These are phyloP conservation scores for Himantopus leucocephalus DNA, from an alignment of 2,113 vertebrate species.

Conservation along the genomic window DNA sequence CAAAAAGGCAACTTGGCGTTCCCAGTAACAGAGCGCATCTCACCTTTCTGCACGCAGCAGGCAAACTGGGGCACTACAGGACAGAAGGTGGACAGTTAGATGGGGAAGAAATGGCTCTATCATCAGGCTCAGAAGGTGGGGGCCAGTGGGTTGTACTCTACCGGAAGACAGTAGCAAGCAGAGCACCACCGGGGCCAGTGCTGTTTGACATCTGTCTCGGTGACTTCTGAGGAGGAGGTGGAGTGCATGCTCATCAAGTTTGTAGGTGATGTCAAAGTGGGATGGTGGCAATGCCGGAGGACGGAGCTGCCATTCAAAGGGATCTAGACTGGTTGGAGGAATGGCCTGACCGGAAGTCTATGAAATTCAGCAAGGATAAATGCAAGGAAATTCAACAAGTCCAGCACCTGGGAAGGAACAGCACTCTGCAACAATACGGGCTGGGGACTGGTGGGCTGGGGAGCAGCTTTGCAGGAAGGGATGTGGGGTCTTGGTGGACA, in stretches of 20 bases:
- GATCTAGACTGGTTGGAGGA: neutral
- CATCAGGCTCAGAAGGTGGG: neutral
- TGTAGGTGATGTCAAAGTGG: neutral
- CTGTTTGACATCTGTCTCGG: neutral
- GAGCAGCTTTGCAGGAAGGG: neutral
- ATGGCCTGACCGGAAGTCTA: neutral
- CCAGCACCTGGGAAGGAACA: neutral
- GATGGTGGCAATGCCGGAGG: neutral
- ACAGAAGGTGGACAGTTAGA: fast-evolving
- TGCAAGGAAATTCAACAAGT: neutral
- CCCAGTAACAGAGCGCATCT: neutral
- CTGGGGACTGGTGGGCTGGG: neutral
- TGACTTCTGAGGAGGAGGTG: neutral
- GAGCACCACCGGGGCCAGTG: fast-evolving
- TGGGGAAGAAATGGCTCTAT: neutral
- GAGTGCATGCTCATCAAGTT: neutral
- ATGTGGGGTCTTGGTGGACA: neutral
- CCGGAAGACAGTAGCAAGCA: neutral
- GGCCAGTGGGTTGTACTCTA: fast-evolving
- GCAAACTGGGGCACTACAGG: neutral
- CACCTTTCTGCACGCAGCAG: neutral
- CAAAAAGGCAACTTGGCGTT: neutral
- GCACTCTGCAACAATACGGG: neutral
- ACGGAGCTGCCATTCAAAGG: neutral
- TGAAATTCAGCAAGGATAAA: neutral